Evolutionary conservation across 2,888 invertebrate genomes (phyloP).

Genomic region (Blomia tropicalis): DNA sequence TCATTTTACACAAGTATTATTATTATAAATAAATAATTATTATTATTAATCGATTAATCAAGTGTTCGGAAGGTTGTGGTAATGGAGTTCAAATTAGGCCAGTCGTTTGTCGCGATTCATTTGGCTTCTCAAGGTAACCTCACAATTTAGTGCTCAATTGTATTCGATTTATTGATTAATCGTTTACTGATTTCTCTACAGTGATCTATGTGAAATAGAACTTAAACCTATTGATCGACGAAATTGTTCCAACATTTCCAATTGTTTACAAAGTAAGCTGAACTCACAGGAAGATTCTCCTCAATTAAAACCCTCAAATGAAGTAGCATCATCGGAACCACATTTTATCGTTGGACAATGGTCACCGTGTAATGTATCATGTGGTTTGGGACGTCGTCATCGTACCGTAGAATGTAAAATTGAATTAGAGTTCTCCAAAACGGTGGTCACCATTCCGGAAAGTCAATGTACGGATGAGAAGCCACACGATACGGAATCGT

Average conservation of each 20-base stretch:
- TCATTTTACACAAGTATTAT: constrained; percentile 3
- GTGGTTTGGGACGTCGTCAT: constrained; percentile 72
- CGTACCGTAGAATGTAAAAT: constrained; percentile 85
- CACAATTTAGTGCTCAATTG: constrained; percentile 40
- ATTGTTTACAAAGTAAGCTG: constrained; percentile 9
- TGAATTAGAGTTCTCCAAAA: constrained; percentile 74
- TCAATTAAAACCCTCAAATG: neutral
- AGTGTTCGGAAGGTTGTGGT: constrained; percentile 89
- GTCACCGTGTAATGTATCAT: constrained; percentile 77
- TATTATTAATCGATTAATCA: constrained; percentile 28
- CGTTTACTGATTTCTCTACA: neutral
- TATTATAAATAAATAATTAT: constrained; percentile 5
- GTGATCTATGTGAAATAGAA: constrained; percentile 14
- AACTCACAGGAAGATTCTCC: constrained; percentile 24
- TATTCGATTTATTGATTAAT: neutral
- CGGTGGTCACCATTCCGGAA: constrained; percentile 71
- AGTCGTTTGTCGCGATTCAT: constrained; percentile 52
- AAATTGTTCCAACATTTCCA: constrained; percentile 17
- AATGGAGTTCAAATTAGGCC: constrained; percentile 61
- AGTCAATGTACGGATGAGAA: constrained; percentile 57
- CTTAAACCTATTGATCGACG: constrained; percentile 4
- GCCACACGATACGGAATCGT: constrained; percentile 8
- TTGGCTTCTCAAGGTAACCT: constrained; percentile 43
- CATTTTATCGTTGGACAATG: constrained; percentile 56
- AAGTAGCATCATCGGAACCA: constrained; percentile 20